phyloP scores from a whole-genome alignment of 2,888 invertebrate genomes.

The Carcina quercana region DNA sequence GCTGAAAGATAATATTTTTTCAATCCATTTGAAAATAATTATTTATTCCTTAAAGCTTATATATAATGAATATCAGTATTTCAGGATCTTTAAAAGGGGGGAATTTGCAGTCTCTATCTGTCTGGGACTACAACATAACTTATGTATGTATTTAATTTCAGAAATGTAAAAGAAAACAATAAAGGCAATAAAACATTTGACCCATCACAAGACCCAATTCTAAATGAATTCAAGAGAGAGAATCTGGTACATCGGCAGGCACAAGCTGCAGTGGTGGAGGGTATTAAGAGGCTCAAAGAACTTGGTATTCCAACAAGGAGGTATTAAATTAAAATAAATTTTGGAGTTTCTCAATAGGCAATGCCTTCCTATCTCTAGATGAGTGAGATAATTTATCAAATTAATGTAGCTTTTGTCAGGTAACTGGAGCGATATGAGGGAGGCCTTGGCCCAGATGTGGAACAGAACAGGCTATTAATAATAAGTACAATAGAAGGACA shows the following conservation, averaged over 20 bases:
- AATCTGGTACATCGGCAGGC: slow-evolving; percentile 91
- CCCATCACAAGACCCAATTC: slow-evolving; percentile 82
- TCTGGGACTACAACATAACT: not conserved
- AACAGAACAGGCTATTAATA: no score
- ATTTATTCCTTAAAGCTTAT: not conserved
- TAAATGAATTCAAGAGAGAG: slow-evolving; percentile 95
- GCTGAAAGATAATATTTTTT: slow-evolving; percentile 1
- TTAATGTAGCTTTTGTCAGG: no score
- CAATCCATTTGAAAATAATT: not conserved
- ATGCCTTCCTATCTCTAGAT: no score
- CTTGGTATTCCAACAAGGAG: slow-evolving; percentile 85
- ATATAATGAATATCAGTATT: no score
- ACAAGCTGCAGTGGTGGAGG: slow-evolving; percentile 89
- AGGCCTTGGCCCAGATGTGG: no score
- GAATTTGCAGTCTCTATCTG: no score
- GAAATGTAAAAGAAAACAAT: slow-evolving; percentile 76
- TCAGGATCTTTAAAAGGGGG: no score
- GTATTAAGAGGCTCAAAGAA: slow-evolving; percentile 84
- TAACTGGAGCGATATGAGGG: no score
- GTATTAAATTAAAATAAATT: no score
- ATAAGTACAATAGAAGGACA: no score
- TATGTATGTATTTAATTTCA: slow-evolving; percentile 16
- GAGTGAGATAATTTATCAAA: no score
- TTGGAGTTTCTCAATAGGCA: no score
- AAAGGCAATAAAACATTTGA: slow-evolving; percentile 78